Evolutionary conservation across 2,888 invertebrate species (phyloP), one percentile per base, ranked within the genome.

Genomic region (Pomacea canaliculata): DNA sequence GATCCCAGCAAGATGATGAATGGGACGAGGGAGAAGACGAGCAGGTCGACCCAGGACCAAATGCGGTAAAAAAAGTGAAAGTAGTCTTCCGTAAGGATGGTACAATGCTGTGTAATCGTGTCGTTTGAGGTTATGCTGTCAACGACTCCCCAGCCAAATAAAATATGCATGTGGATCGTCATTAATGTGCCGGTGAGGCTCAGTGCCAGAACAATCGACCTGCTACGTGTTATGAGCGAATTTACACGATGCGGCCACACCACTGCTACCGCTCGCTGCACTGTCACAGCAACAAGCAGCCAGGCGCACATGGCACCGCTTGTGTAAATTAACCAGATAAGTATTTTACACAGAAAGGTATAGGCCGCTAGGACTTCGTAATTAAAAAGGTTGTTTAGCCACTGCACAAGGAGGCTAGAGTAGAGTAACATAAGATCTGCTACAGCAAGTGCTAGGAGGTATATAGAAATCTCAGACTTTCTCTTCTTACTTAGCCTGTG

Each of bases 201-300:
- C 10, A 46, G 46, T 19, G 46, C 16, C 2, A 37, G 27, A 19
- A 46, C 16, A 13, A 48, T n/a, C 13, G 68, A 68, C 12, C 16
- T 13, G 3, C 68, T n/a, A 19, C 68, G 37, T 16, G 68, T 68
- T 13, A 19, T 46, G 46, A 68, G 10, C 27, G 7, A 13, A 19
- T 59, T 49, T 27, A 78, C 76, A 7, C 59, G 51, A 66, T 73
- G 76, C 3, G 78, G 78, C 70, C 59, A 70, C 7, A 70, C 62
- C 8, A 76, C 70, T 7, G 76, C 59, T 12, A 72, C 27, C 37
- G 76, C 66, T 0, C 78, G 59, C 67, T 78, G 76, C 2, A 67
- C 59, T 13, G 78, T 78, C 60, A 78, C 70, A 18, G 73, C 73
- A 48, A 76, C 78, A n/a, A 78, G 66, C 10, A 73, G 73, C 78